phyloP scores from a whole-genome alignment of 2,888 invertebrate species.

The Mimachlamys varia region DNA sequence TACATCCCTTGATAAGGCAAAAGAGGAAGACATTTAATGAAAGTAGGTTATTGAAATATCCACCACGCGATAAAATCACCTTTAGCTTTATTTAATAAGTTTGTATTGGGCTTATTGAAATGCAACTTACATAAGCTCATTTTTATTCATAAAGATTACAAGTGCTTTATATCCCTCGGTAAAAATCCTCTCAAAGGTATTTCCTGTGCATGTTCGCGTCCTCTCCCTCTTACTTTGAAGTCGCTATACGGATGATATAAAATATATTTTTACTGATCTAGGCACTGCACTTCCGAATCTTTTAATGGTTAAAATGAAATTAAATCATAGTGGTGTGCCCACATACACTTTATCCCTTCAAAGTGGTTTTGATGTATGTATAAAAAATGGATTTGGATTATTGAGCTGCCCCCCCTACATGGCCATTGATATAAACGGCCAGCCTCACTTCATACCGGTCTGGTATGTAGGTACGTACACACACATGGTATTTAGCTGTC shows the following conservation, averaged over 20 bases:
- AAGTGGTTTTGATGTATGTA: constrained; percentile 7
- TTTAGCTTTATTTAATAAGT: constrained; percentile 4
- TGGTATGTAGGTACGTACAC: neutral
- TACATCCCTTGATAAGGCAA: neutral
- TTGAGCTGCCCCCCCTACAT: neutral
- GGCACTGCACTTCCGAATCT: constrained; percentile 23
- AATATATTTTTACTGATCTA: neutral
- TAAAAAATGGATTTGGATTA: constrained; percentile 5
- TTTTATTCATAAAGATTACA: constrained; percentile 3
- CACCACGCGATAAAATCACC: neutral
- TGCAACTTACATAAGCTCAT: neutral
- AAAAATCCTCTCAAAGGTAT: neutral
- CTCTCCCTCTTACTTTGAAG: neutral
- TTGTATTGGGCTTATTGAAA: constrained; percentile 5
- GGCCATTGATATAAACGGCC: neutral
- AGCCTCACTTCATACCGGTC: neutral
- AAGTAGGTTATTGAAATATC: neutral
- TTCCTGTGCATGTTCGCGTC: neutral
- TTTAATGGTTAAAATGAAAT: neutral
- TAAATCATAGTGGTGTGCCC: neutral
- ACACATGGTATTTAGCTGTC: neutral
- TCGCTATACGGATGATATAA: neutral
- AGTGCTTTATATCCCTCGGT: neutral
- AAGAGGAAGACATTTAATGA: neutral
- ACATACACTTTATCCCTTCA: neutral